Evolutionary conservation across 1,140 invertebrate genomes (phyloP).

Genomic region (Probaryconus sp.): DNA sequence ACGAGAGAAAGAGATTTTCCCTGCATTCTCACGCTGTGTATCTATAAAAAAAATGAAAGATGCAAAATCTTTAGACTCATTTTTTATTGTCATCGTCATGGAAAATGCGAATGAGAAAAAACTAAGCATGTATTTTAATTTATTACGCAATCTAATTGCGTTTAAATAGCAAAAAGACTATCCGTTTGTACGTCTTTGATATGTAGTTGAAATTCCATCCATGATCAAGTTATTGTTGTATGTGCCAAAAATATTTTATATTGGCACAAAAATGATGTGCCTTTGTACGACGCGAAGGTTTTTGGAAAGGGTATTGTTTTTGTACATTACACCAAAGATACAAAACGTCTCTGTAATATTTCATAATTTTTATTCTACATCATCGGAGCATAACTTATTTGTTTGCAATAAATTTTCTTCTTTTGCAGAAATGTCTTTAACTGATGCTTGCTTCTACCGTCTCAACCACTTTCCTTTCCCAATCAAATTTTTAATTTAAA

Average conservation of each 20-base stretch:
- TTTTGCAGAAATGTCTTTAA: no score
- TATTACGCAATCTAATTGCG: conserved; percentile 36
- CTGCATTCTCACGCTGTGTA: no score
- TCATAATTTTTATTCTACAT: conserved; percentile 64
- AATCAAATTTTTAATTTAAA: no score
- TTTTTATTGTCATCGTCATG: no score
- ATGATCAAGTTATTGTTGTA: conserved; percentile 34
- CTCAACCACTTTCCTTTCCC: no score
- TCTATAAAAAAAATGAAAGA: no score
- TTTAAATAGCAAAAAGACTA: conserved; percentile 48
- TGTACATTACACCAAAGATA: conserved; percentile 58
- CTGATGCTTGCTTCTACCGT: no score
- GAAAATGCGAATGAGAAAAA: no score
- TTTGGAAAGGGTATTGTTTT: conserved; percentile 47
- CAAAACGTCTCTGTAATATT: conserved; percentile 61
- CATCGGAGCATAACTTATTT: conserved; percentile 68
- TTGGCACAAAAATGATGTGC: conserved; percentile 52
- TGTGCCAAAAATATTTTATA: conserved; percentile 64
- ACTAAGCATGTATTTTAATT: no score
- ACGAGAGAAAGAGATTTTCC: no score
- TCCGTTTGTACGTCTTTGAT: conserved; percentile 36
- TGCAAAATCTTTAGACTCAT: no score
- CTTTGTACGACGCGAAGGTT: conserved; percentile 33
- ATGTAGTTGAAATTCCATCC: conserved; percentile 11
- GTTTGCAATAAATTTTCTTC: conserved; percentile 70